Percentiles rank a stretch among this genome's conserved stretches.
phyloP scores from a whole-genome alignment of 92 coral and sea anemone species.

The Isaurus tuberculatus region DNA sequence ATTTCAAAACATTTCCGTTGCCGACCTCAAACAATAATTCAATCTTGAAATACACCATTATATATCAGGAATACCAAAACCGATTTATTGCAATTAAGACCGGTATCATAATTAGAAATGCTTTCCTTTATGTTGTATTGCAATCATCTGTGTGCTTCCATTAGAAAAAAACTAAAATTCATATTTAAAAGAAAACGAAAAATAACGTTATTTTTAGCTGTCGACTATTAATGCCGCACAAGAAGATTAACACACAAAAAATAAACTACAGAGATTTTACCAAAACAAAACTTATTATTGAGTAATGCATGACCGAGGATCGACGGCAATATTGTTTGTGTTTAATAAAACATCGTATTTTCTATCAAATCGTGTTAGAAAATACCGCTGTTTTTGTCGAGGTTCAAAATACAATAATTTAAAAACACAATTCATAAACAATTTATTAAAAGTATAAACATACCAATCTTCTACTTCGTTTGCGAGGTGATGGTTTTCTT shows the following conservation, averaged over 20 bases:
- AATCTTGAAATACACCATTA: not conserved
- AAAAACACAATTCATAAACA: conserved; percentile 4
- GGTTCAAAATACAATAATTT: not conserved
- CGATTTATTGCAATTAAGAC: not conserved
- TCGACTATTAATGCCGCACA: not conserved
- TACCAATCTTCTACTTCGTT: conserved; percentile 25
- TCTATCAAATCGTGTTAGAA: not conserved
- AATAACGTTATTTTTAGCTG: not conserved
- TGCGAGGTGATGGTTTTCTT: conserved; percentile 21
- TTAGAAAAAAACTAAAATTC: not conserved
- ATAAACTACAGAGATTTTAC: not conserved
- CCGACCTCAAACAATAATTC: not conserved
- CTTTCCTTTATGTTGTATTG: not conserved
- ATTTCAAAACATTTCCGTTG: not conserved
- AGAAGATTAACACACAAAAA: not conserved
- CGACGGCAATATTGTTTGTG: not conserved
- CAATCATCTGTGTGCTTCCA: not conserved
- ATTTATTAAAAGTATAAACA: not conserved
- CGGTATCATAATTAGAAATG: not conserved
- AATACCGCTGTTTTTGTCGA: not conserved
- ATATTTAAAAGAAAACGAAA: not conserved
- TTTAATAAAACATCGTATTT: not conserved
- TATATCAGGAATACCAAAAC: not conserved
- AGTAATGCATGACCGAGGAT: not conserved
- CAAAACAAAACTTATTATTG: not conserved